A percentile compares a stretch with the other conserved stretches of the same genome.
Evolutionary conservation across 2,888 invertebrate species (phyloP).

Genomic region (Allygus modestus): DNA sequence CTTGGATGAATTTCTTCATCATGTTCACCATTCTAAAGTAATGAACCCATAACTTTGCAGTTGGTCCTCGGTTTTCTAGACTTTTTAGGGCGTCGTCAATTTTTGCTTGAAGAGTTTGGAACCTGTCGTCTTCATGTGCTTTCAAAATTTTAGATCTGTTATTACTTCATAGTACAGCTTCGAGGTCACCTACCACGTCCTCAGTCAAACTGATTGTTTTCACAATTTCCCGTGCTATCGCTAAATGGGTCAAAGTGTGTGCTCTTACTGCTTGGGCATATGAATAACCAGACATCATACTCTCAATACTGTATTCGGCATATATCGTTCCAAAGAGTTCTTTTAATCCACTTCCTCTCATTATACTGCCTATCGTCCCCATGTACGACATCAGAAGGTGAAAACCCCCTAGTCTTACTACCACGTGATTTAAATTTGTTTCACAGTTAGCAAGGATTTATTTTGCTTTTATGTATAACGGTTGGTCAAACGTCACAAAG

Average conservation of each 20-base stretch:
- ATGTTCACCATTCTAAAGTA: slow-evolving; percentile 71
- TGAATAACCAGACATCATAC: slow-evolving; percentile 71
- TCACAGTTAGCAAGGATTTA: slow-evolving; percentile 66
- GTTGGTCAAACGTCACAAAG: slow-evolving; percentile 72
- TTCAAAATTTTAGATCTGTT: not conserved
- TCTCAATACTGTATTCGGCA: slow-evolving; percentile 70
- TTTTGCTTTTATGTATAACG: slow-evolving; percentile 71
- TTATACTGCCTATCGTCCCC: slow-evolving; percentile 72
- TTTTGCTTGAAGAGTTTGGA: not conserved
- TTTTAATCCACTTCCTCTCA: slow-evolving; percentile 73
- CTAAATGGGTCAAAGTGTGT: slow-evolving; percentile 65
- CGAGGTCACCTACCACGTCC: not conserved
- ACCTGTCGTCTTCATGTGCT: not conserved
- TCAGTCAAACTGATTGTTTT: slow-evolving; percentile 23
- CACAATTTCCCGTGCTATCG: not conserved
- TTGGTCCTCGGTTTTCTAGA: slow-evolving; percentile 63
- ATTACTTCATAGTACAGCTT: not conserved
- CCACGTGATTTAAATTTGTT: slow-evolving; percentile 62
- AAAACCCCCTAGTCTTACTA: slow-evolving; percentile 71
- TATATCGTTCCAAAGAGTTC: slow-evolving; percentile 71
- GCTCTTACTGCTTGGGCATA: slow-evolving; percentile 70
- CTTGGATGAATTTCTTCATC: slow-evolving; percentile 71
- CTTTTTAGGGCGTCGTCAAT: not conserved
- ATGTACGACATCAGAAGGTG: slow-evolving; percentile 73
- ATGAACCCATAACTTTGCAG: slow-evolving; percentile 69